phyloP scores from a whole-genome alignment of 2,888 invertebrate genomes.

The Lasioglossum oenotherae region DNA sequence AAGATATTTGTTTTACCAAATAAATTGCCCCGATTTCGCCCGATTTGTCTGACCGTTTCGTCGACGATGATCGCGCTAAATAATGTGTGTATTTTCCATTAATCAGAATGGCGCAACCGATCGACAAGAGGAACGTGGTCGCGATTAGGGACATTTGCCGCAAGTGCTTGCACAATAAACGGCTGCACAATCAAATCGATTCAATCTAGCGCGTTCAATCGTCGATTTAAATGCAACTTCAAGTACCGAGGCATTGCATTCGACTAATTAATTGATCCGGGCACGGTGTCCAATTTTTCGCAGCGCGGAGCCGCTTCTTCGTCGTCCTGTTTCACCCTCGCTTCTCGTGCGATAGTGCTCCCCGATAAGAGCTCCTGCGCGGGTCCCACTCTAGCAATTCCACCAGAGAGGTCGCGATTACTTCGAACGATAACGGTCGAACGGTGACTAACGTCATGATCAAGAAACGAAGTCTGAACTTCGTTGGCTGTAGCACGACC shows the following conservation, averaged over 20 bases:
- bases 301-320: background rate
- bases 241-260: background rate
- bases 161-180: background rate
- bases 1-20: background rate
- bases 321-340: background rate
- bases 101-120: background rate
- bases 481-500: background rate
- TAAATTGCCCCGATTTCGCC: background rate
- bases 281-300: background rate
- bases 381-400: constrained; percentile 15
- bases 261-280: background rate
- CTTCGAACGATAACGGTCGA: constrained; percentile 39
- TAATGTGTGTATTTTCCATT: background rate
- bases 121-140: background rate
- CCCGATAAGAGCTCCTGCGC: constrained; percentile 18
- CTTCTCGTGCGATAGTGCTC: background rate
- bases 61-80: background rate
- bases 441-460: constrained; percentile 35
- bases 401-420: constrained; percentile 15
- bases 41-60: background rate
- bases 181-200: background rate
- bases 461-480: constrained; percentile 1
- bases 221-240: background rate
- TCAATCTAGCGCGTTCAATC: background rate
- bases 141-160: background rate